Base-by-base conservation (phyloP, 2,797 vertebrate genomes). In the Semotilus atromaculatus region DNA sequence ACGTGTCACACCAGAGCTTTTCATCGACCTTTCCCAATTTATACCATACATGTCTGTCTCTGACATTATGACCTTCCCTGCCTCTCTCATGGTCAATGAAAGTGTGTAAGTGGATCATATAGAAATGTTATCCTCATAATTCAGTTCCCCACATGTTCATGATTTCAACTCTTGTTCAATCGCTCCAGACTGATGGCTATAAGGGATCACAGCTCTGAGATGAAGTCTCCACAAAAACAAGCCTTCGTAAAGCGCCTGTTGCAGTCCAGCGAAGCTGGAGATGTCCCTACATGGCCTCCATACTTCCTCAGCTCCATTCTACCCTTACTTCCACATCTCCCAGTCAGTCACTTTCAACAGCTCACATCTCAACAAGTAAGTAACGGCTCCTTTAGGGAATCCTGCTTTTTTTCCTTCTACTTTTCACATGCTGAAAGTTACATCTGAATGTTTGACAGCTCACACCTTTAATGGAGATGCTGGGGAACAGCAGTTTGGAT, bases 31-130 rank as follows among this genome's bases (percentile, higher is more conserved):
- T 85, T 97, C 96, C 14, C 97, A 96, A 76, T 97, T 98, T 92
- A 96, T 98, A 70, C 97, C 96, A 43, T 98, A 97, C 90, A 95
- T 97, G 97, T 96, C 96, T 1, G 95, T 97, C 71, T 95, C 96
- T 5, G 96, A 98, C 90, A 96, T 97, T 77, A 94, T 95, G 94
- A 96, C 93, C 88, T 96, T 98, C 82, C 97, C 97, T 0, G 93
- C 95, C 1, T 96, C 96, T 2, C 94, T 97, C 83, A 92, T 98
- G 85, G 94, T 95, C 92, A 97, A 97, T 1, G 95, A 97, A 90
- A 97, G 94, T 0, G 96, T 97, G 97, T 98, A 93, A 96, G 97
- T 93, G 55, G 60, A 62, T 60, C 21, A 6, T 43, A 31, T 48
- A 3, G 2, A 43, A 60, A 5, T 5, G 7, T 38, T 78, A 31